phyloP scores from a whole-genome alignment of 1,140 invertebrate species.

The Magallana angulata region DNA sequence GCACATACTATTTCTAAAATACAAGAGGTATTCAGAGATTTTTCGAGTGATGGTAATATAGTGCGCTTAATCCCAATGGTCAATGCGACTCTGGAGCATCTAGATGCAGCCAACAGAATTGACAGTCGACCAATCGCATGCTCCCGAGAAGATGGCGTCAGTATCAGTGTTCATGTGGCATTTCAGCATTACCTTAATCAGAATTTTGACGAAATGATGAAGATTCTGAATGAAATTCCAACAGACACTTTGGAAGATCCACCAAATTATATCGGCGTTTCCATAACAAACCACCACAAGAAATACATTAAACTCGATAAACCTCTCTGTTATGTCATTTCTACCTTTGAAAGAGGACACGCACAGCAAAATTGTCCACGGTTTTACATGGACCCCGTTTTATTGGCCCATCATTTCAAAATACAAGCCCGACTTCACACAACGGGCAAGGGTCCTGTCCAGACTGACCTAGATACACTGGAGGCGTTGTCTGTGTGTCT shows the following conservation, averaged over 20 bases:
- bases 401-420: slow-evolving; percentile 35
- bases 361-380: slow-evolving; percentile 34
- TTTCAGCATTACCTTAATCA: slow-evolving; percentile 40
- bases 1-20: neutral
- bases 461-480: neutral
- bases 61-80: slow-evolving; percentile 44
- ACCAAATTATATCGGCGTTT: slow-evolving; percentile 36
- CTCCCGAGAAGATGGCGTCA: neutral
- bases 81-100: slow-evolving; percentile 26
- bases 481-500: neutral
- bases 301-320: slow-evolving; percentile 18
- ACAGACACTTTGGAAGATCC: neutral
- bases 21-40: slow-evolving; percentile 21
- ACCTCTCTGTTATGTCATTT: slow-evolving; percentile 38
- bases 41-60: slow-evolving; percentile 17
- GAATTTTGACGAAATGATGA: neutral
- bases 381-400: slow-evolving; percentile 46
- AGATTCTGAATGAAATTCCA: neutral
- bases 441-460: neutral
- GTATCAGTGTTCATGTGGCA: slow-evolving; percentile 35
- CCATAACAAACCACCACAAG: slow-evolving; percentile 45
- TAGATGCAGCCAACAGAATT: neutral
- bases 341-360: slow-evolving; percentile 8
- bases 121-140: neutral
- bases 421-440: slow-evolving; percentile 32